Percentiles rank a stretch among this genome's conserved stretches.
These are phyloP conservation scores for Lithosia quadra DNA, from an alignment of 2,888 invertebrate species.

Conservation along the genomic window DNA sequence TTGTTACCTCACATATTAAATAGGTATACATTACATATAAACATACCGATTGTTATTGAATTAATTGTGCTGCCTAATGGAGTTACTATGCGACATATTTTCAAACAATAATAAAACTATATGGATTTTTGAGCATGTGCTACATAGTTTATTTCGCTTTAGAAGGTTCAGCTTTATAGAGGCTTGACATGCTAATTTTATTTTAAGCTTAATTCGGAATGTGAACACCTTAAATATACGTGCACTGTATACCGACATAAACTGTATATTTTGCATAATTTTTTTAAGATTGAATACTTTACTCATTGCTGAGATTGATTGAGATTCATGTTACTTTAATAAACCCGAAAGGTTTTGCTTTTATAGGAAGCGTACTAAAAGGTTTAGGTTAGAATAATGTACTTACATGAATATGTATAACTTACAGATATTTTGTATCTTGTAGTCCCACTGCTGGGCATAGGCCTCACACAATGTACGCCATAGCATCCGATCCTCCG, in stretches of 20 bases:
- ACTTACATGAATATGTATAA: not conserved
- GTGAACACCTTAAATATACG: not conserved
- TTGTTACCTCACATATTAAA: slow-evolving; percentile 5
- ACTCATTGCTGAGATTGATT: not conserved
- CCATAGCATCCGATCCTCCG: too few species aligned
- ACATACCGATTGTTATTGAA: slow-evolving; percentile 1
- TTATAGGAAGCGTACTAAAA: not conserved
- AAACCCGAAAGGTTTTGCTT: not conserved
- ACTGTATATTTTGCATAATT: not conserved
- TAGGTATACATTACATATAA: too few species aligned
- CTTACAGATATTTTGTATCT: too few species aligned
- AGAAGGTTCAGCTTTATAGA: not conserved
- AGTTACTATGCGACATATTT: not conserved
- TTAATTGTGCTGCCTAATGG: not conserved
- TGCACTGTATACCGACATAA: not conserved
- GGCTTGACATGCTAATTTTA: slow-evolving; percentile 1
- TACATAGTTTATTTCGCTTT: not conserved
- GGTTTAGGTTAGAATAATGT: not conserved
- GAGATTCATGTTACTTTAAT: not conserved
- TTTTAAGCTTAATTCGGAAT: not conserved
- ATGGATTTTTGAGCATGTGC: not conserved
- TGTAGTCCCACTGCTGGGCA: too few species aligned
- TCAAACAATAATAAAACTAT: not conserved
- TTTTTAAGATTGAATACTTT: not conserved
- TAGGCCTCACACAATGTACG: too few species aligned